These are phyloP conservation scores for Spisula subtruncata DNA, from an alignment of 2,888 invertebrate species.

Conservation along the genomic window DNA sequence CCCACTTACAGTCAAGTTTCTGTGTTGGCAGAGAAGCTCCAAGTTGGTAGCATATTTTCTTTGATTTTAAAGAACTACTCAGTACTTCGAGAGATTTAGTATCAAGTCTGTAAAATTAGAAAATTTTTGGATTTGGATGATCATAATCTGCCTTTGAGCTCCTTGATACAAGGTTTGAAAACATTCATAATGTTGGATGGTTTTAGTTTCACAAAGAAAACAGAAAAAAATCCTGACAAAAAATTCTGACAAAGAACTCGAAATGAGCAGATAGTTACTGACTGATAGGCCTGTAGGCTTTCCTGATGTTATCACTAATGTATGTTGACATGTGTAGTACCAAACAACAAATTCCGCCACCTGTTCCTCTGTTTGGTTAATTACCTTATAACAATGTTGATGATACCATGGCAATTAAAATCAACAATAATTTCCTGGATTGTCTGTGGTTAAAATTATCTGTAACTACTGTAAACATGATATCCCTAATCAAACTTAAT, in stretches of 20 bases:
- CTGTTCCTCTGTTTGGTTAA: neutral
- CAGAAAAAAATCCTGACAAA: neutral
- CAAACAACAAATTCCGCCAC: neutral
- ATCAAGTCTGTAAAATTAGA: too few relatives aligned
- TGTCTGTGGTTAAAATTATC: too few relatives aligned
- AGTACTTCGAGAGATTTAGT: too few relatives aligned
- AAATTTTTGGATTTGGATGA: too few relatives aligned
- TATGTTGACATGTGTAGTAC: neutral
- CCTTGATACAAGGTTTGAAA: neutral
- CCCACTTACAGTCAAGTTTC: too few relatives aligned
- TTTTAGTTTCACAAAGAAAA: neutral
- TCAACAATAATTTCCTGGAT: neutral
- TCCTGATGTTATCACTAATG: neutral
- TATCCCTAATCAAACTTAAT: too few relatives aligned
- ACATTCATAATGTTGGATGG: neutral
- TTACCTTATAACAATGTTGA: conserved; percentile 13
- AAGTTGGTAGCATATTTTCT: too few relatives aligned
- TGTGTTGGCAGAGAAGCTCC: too few relatives aligned
- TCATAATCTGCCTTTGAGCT: too few relatives aligned
- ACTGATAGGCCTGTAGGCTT: neutral
- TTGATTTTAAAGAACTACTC: too few relatives aligned
- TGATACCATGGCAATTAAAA: neutral
- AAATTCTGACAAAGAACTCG: neutral
- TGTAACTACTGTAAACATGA: too few relatives aligned
- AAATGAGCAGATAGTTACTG: neutral